These are phyloP conservation scores for Aphrocallistes beatrix DNA, from an alignment of 37 sponge, comb jelly and placozoan genomes.

Conservation along the genomic window DNA sequence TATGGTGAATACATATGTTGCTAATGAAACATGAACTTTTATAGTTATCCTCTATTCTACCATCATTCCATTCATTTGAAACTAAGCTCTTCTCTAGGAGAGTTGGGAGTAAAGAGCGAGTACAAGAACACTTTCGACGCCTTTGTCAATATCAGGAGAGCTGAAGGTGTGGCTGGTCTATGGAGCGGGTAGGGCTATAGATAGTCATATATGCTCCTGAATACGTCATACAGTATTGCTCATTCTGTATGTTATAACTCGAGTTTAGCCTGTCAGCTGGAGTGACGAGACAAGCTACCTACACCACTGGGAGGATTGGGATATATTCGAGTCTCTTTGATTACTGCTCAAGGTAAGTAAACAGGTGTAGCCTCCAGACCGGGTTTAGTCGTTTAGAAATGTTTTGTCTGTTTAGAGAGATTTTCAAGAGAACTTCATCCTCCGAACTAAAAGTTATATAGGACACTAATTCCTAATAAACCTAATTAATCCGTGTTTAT, in stretches of 20 bases:
- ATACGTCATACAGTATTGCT: neutral
- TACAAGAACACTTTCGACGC: constrained; percentile 66
- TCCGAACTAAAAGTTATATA: too few relatives aligned
- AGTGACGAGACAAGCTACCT: constrained; percentile 77
- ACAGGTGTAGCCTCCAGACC: too few relatives aligned
- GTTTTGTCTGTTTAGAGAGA: too few relatives aligned
- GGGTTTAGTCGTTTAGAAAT: too few relatives aligned
- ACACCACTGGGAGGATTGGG: constrained; percentile 82
- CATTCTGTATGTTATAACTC: neutral
- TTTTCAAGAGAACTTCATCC: too few relatives aligned
- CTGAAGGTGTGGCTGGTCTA: constrained; percentile 62
- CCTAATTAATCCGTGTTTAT: too few relatives aligned
- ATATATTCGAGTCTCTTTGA: constrained; percentile 73
- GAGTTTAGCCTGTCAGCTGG: constrained; percentile 59
- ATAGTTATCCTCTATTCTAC: neutral
- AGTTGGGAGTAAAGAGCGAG: constrained; percentile 34
- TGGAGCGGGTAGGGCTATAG: constrained; percentile 45
- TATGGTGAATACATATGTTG: too few relatives aligned
- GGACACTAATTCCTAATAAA: too few relatives aligned
- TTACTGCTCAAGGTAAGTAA: neutral
- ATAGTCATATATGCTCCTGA: neutral
- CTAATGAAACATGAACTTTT: neutral
- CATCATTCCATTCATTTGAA: neutral
- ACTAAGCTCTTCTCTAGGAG: neutral
- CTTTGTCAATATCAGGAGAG: constrained; percentile 29